Evolutionary conservation across 2,797 vertebrate genomes (phyloP), one percentile per base, ranked within the genome.

Genomic region (Thaleichthys pacificus): DNA sequence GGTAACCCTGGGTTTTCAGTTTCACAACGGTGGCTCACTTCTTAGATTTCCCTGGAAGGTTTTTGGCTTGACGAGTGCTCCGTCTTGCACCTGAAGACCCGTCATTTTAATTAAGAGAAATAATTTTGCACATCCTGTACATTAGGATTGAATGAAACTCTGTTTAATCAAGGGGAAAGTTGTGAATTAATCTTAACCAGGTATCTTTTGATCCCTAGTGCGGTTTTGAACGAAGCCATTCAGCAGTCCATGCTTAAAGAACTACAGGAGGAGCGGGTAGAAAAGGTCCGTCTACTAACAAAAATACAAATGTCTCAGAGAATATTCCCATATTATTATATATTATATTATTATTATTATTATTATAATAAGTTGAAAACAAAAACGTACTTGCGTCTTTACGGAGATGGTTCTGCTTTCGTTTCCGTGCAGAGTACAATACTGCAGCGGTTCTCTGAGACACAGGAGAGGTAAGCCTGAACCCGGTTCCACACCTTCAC

Each of bases 401-500:
- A 56, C 2, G 51, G 4, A 35, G 3, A n/a, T n/a, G 51, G 19
- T n/a, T 56, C 15, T 47, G 58, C 24, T 86, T 68, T 72, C 72
- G 8, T 84, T 73, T 84, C 57, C 77, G 84, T 78, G 80, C 84
- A 98, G 97, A 92, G 69, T 66, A 91, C 90, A 82, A 78, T 91
- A 56, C 49, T 87, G 70, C 91, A 94, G 85, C 93, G 93, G 85
- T 88, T 96, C 68, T 81, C 89, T 66, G 93, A 93, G 70, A 79
- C 94, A 75, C 92, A 93, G 76, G 89, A 92, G 84, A 91, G 89
- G 97, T 98, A 93, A 95, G 93, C 15, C 22, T 89, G 9, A n/a
- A n/a, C 2, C n/a, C 6, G 11, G 14, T 30, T 28, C 30, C 17
- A 26, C 49, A 14, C 61, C 3, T 15, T 4, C 58, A 15, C 22